phyloP scores from a whole-genome alignment of 1,140 invertebrate genomes.

The Oedothorax gibbosus region DNA sequence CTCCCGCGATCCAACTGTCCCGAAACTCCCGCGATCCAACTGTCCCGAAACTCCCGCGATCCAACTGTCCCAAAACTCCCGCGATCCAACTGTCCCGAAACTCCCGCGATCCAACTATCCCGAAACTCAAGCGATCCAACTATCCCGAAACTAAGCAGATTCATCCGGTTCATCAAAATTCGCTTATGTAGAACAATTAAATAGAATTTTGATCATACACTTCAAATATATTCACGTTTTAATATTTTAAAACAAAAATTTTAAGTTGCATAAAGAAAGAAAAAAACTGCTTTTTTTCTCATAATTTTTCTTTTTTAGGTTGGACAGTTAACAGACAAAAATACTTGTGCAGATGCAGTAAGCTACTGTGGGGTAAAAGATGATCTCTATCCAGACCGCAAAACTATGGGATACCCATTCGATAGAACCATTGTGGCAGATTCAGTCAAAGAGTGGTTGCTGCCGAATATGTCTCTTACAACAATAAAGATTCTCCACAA shows the following conservation, averaged over 20 bases:
- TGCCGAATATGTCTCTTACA: slow-evolving; percentile 49
- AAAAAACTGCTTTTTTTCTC: neutral
- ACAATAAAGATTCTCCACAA: slow-evolving; percentile 32
- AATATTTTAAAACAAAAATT: neutral
- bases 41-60: too few species aligned
- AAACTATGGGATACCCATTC: slow-evolving; percentile 59
- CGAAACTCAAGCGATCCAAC: too few species aligned
- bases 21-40: too few species aligned
- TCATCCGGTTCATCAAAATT: too few species aligned
- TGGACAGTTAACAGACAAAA: slow-evolving; percentile 38
- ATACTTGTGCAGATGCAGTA: slow-evolving; percentile 45
- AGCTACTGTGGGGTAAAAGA: slow-evolving; percentile 56
- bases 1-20: too few species aligned
- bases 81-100: too few species aligned
- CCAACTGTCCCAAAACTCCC: too few species aligned
- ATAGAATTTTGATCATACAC: too few species aligned
- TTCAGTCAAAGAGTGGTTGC: slow-evolving; percentile 29
- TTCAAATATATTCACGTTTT: too few species aligned
- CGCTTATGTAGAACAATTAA: too few species aligned
- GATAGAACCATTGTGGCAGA: slow-evolving; percentile 37
- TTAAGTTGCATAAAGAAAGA: neutral
- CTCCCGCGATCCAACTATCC: too few species aligned
- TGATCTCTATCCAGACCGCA: slow-evolving; percentile 43
- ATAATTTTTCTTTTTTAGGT: slow-evolving; percentile 21
- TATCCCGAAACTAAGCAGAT: too few species aligned